phyloP scores from a whole-genome alignment of 1,140 invertebrate species.

The Trypoxylus dichotomus region DNA sequence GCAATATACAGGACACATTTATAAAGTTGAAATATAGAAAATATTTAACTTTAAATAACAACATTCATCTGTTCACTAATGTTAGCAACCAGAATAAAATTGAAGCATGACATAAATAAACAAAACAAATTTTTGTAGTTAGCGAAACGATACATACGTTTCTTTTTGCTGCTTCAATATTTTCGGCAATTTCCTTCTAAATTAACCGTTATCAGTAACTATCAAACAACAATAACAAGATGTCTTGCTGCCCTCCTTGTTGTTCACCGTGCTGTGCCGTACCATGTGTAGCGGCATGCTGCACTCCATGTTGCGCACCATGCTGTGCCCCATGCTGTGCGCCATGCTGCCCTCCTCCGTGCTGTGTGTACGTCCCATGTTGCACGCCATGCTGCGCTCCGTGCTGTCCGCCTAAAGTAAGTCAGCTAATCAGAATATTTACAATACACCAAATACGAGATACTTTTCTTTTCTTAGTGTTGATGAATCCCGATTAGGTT shows the following conservation, averaged over 20 bases:
- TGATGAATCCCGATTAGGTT: background rate
- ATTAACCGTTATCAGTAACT: background rate
- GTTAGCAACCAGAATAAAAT: conserved; percentile 14
- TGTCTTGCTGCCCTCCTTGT: conserved; percentile 21
- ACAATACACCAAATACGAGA: background rate
- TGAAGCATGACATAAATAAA: background rate
- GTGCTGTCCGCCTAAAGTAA: conserved; percentile 14
- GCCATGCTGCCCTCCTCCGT: background rate
- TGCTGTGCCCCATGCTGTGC: conserved; percentile 19
- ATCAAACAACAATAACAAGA: background rate
- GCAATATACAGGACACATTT: too few species aligned
- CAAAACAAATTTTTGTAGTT: background rate
- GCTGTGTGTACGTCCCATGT: conserved; percentile 20
- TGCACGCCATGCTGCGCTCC: conserved; percentile 9
- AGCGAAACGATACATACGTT: background rate
- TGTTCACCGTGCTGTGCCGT: background rate
- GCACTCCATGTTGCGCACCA: background rate
- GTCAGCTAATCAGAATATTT: background rate
- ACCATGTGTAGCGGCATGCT: background rate
- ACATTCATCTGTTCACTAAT: background rate
- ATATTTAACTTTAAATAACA: background rate
- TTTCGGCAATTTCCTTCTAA: conserved; percentile 1
- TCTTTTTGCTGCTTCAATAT: background rate
- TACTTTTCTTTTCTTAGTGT: background rate
- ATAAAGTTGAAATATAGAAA: background rate